Evolutionary conservation across 2,113 vertebrate genomes (phyloP).

Genomic region (Cyanoderma ruficeps): DNA sequence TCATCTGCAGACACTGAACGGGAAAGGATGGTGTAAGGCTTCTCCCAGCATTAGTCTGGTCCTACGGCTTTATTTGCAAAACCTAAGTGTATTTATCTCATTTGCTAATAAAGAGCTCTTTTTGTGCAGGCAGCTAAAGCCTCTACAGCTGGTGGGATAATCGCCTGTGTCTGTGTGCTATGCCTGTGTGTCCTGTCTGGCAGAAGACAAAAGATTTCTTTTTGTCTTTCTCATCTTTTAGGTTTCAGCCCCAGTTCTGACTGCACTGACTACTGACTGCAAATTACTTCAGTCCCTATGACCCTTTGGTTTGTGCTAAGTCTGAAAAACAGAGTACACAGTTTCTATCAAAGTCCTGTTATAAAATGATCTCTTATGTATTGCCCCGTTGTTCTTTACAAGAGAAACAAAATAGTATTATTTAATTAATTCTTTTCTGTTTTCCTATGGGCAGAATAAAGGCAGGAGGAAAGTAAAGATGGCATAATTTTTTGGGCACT

Average conservation of each 20-base stretch:
- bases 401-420: background rate
- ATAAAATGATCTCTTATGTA: background rate
- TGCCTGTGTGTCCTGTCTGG: background rate
- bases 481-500: background rate
- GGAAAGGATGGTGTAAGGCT: background rate
- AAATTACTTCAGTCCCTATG: background rate
- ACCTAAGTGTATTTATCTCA: background rate
- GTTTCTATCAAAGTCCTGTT: background rate
- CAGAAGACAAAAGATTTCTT: background rate
- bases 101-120: background rate
- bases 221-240: background rate
- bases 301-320: background rate
- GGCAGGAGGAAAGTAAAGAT: background rate
- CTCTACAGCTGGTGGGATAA: background rate
- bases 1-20: accelerated
- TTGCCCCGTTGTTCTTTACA: background rate
- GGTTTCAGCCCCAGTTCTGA: background rate
- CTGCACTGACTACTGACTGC: background rate
- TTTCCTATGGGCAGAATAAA: background rate
- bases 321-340: background rate
- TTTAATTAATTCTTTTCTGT: background rate
- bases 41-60: background rate
- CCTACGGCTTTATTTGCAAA: background rate
- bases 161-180: accelerated
- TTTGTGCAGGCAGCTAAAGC: background rate